Evolutionary conservation across 2,888 invertebrate genomes (phyloP).

Genomic region (Mesoligia furuncula): DNA sequence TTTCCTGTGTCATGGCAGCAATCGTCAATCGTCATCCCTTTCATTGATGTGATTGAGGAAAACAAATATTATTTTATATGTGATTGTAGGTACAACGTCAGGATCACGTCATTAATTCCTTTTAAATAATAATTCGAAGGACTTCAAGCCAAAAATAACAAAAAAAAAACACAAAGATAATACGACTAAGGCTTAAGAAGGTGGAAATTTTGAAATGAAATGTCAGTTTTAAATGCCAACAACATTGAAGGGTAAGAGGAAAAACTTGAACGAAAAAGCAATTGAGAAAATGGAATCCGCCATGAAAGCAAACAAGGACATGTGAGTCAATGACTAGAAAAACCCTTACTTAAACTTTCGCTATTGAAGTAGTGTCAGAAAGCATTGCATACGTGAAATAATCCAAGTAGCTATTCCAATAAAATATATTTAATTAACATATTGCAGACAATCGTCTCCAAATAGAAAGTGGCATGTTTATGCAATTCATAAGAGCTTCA

Average conservation of each 20-base stretch:
- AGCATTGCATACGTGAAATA: not conserved
- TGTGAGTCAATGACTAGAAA: not conserved
- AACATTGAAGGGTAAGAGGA: not conserved
- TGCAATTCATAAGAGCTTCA: conserved; percentile 31
- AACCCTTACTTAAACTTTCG: not conserved
- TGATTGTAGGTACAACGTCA: not conserved
- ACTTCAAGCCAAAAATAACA: not conserved
- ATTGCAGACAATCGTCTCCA: not conserved
- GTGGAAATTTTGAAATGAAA: not conserved
- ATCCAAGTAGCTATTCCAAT: not conserved
- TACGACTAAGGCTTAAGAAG: not conserved
- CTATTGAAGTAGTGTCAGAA: not conserved
- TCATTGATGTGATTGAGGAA: conserved; percentile 52
- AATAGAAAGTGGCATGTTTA: conserved; percentile 53
- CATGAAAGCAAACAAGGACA: not conserved
- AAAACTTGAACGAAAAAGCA: not conserved
- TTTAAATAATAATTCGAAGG: not conserved
- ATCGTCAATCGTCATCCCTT: conserved; percentile 26
- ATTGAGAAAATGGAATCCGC: not conserved
- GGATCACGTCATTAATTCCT: not conserved
- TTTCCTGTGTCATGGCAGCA: conserved; percentile 18
- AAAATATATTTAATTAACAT: conserved; percentile 35
- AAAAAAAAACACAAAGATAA: not conserved
- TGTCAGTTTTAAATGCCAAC: not conserved
- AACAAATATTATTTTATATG: conserved; percentile 14